These are phyloP conservation scores for Oxyruncus cristatus DNA, from an alignment of 2,113 vertebrate species.

Conservation along the genomic window DNA sequence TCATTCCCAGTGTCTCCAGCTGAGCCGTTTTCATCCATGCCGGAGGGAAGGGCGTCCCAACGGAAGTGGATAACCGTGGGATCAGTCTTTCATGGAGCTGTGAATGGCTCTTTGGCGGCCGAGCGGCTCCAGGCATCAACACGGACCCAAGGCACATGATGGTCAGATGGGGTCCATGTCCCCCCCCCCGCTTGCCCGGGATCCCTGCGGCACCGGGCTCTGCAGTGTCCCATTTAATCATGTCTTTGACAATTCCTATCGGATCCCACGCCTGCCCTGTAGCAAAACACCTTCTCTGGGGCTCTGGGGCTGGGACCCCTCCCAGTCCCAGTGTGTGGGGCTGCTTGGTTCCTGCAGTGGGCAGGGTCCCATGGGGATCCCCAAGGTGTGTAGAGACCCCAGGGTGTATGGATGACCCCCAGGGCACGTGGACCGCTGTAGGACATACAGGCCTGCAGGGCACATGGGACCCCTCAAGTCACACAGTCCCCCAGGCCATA, in stretches of 20 bases:
- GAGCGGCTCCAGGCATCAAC: slow-evolving; percentile 30
- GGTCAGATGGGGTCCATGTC: background rate
- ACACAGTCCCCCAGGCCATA: too few species aligned
- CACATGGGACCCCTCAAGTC: background rate
- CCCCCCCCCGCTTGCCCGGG: background rate
- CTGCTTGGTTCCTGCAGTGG: background rate
- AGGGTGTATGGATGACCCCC: background rate
- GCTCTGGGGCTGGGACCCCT: background rate
- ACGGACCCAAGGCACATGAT: slow-evolving; percentile 24
- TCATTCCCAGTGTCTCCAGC: background rate
- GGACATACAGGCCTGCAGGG: background rate
- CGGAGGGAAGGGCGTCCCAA: background rate
- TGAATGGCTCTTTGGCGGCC: slow-evolving; percentile 30
- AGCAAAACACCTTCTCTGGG: background rate
- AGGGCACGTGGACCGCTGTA: rapidly evolving
- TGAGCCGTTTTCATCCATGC: background rate
- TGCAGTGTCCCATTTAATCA: rapidly evolving
- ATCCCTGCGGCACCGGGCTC: background rate
- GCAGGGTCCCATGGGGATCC: background rate
- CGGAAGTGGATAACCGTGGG: background rate
- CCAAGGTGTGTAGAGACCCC: rapidly evolving
- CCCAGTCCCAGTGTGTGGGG: rapidly evolving
- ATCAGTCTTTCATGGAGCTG: background rate
- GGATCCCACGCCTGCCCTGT: rapidly evolving
- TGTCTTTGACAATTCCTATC: rapidly evolving